Conservation (phyloP, 2,797 vertebrate species). For the Cygnus olor region DNA sequence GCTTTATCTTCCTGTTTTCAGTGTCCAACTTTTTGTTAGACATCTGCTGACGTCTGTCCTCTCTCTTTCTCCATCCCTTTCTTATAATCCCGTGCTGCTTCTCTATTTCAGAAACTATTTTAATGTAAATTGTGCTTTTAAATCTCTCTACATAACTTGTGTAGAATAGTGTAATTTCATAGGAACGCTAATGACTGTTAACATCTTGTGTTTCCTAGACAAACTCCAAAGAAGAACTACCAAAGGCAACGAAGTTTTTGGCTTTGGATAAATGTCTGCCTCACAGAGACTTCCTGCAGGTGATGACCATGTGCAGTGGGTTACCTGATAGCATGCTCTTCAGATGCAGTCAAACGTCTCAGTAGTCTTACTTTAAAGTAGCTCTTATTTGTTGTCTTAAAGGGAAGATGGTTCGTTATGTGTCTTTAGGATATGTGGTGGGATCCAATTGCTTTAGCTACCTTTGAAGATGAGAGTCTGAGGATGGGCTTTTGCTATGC, state of each 20-base stretch:
- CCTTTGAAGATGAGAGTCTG: not conserved
- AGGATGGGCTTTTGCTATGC: not conserved
- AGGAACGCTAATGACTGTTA: not conserved
- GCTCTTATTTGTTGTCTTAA: not conserved
- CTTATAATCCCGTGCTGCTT: not conserved
- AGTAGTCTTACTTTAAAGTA: not conserved
- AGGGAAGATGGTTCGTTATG: not conserved
- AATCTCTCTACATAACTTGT: not conserved
- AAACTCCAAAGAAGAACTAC: constrained; percentile 74
- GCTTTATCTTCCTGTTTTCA: not conserved
- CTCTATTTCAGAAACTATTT: not conserved
- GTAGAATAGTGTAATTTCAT: not conserved
- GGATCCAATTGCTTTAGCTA: not conserved
- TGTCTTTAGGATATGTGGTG: not conserved
- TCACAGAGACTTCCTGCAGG: constrained; percentile 95
- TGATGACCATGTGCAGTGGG: constrained; percentile 54
- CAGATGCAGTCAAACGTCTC: not conserved
- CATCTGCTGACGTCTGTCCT: not conserved
- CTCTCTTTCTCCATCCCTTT: not conserved
- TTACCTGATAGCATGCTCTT: not conserved
- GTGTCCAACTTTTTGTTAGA: not conserved
- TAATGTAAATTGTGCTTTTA: not conserved
- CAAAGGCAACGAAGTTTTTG: constrained; percentile 93
- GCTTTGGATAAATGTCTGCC: constrained; percentile 98
- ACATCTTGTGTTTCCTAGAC: constrained; percentile 65